Evolutionary conservation across 2,888 invertebrate species (phyloP).

Genomic region (Strigamia transsilvanica): DNA sequence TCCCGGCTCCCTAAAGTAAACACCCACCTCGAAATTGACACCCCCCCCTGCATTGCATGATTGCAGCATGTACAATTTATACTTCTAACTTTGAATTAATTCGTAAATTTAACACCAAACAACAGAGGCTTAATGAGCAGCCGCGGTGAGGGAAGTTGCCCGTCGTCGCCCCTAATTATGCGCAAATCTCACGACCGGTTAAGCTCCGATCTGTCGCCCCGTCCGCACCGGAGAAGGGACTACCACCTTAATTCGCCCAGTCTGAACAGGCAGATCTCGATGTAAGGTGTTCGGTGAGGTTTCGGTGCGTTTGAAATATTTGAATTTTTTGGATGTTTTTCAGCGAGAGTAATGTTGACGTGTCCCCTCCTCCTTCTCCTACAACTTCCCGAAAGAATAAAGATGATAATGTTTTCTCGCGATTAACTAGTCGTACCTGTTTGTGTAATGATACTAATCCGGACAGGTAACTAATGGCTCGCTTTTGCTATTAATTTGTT

Average conservation of each 20-base stretch:
- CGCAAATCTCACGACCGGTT: background rate
- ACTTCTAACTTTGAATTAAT: background rate
- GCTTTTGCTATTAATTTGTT: background rate
- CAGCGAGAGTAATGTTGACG: slow-evolving; percentile 41
- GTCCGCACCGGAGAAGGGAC: background rate
- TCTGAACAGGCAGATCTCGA: background rate
- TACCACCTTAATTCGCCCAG: background rate
- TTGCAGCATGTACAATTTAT: no score
- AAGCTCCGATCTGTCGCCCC: background rate
- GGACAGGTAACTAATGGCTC: slow-evolving; percentile 61
- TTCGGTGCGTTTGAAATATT: no score
- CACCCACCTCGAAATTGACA: no score
- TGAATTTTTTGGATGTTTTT: background rate
- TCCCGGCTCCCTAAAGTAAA: slow-evolving; percentile 78
- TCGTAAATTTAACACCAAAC: background rate
- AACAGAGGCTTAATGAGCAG: background rate
- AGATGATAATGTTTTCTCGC: slow-evolving; percentile 79
- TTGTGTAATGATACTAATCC: slow-evolving; percentile 63
- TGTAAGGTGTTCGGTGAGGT: no score
- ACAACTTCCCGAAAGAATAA: slow-evolving; percentile 65
- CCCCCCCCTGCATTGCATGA: no score
- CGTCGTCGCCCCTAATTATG: background rate
- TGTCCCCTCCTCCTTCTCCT: slow-evolving; percentile 71
- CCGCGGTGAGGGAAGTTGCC: background rate
- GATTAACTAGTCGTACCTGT: slow-evolving; percentile 72